Conservation (phyloP, 2,888 invertebrate species). For the Plebejus melissa region DNA sequence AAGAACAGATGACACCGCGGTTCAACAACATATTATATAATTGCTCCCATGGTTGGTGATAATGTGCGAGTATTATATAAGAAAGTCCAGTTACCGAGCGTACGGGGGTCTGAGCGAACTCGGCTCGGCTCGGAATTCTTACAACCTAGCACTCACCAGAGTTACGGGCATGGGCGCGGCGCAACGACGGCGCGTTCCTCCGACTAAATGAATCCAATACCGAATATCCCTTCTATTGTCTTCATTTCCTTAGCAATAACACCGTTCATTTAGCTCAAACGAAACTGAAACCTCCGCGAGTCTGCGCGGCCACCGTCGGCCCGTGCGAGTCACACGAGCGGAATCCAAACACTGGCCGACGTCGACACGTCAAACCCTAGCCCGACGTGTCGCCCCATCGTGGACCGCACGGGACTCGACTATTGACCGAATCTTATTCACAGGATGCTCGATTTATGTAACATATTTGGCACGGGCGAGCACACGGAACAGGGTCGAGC, state of each 20-base stretch:
- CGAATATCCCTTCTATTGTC: constrained; percentile 57
- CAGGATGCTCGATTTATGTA: constrained; percentile 45
- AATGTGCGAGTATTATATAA: constrained; percentile 18
- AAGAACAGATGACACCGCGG: constrained; percentile 3
- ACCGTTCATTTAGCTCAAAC: constrained; percentile 56
- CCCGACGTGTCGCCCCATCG: constrained; percentile 36
- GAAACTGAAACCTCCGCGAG: constrained; percentile 51
- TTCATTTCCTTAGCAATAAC: constrained; percentile 58
- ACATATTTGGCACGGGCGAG: constrained; percentile 54
- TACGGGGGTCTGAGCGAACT: constrained; percentile 48
- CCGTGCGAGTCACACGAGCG: constrained; percentile 70
- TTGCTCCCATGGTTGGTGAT: constrained; percentile 2
- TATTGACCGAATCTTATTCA: constrained; percentile 37
- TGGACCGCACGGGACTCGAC: constrained; percentile 31
- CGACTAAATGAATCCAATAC: constrained; percentile 69
- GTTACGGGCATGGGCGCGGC: constrained; percentile 76
- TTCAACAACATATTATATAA: constrained; percentile 19
- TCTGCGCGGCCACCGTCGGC: constrained; percentile 60
- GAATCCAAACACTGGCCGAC: constrained; percentile 64
- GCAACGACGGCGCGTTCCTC: constrained; percentile 65
- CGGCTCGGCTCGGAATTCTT: constrained; percentile 70
- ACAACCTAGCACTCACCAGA: constrained; percentile 74
- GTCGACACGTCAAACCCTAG: constrained; percentile 50
- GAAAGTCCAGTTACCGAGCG: constrained; percentile 38
- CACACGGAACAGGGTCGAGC: constrained; percentile 56